These are phyloP conservation scores for Gryllus bimaculatus DNA, from an alignment of 1,140 invertebrate species.

Conservation along the genomic window DNA sequence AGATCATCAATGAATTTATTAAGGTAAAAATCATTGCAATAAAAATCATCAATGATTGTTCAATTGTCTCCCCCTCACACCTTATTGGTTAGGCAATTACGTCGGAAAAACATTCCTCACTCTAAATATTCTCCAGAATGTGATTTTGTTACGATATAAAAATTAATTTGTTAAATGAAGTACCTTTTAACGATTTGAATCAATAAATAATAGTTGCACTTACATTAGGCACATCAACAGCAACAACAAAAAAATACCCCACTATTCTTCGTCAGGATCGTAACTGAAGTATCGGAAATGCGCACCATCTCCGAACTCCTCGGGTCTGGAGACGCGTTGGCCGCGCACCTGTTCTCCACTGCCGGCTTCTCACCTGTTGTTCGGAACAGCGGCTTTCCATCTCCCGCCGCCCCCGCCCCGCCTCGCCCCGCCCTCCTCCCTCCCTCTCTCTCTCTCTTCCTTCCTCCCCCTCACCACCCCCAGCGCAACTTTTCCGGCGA, in stretches of 20 bases:
- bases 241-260: too few relatives aligned
- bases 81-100: neutral
- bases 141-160: neutral
- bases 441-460: too few relatives aligned
- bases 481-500: neutral
- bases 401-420: neutral
- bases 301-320: neutral
- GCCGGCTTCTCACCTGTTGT: neutral
- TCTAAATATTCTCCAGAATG: neutral
- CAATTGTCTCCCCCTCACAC: neutral
- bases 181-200: too few relatives aligned
- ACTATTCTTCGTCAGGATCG: neutral
- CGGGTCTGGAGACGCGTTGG: neutral
- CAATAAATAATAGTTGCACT: neutral
- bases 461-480: neutral
- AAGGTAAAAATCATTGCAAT: too few relatives aligned
- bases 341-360: neutral
- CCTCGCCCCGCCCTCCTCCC: too few relatives aligned
- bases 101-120: neutral
- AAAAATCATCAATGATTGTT: neutral
- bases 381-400: neutral
- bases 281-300: neutral
- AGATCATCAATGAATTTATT: too few relatives aligned
- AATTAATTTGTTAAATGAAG: too few relatives aligned
- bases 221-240: neutral